phyloP scores from a whole-genome alignment of 35 echinoderm and acorn worm species.

The Strongylocentrotus purpuratus region DNA sequence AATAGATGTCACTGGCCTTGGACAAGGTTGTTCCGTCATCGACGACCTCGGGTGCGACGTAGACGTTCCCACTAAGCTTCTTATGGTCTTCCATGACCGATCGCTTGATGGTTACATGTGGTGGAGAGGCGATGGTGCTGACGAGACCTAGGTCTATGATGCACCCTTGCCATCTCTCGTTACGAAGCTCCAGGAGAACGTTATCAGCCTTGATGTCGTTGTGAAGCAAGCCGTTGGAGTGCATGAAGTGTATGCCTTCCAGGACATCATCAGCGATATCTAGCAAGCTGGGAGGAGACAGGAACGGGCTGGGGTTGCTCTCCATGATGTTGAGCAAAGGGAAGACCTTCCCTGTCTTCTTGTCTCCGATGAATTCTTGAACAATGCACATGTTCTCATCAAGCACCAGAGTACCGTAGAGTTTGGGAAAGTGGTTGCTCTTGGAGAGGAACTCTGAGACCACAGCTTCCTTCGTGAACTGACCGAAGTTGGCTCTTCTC shows the following conservation, averaged over 20 bases:
- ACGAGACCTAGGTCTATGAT: conserved; percentile 42
- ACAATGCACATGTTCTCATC: conserved; percentile 7
- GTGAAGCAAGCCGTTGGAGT: conserved; percentile 33
- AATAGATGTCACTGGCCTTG: neutral
- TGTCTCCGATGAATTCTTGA: conserved; percentile 23
- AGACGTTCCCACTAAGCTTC: neutral
- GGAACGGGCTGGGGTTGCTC: neutral
- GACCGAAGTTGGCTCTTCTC: neutral
- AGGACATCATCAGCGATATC: conserved; percentile 8
- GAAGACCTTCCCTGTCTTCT: conserved; percentile 12
- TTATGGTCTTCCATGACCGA: neutral
- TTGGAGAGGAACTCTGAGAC: neutral
- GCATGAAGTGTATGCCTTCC: neutral
- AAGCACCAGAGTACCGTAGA: neutral
- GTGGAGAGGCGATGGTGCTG: neutral
- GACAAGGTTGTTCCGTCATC: neutral
- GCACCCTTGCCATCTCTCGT: neutral
- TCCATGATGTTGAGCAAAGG: neutral
- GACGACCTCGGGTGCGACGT: conserved; percentile 14
- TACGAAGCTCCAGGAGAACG: neutral
- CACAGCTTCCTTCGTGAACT: neutral
- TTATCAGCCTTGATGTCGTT: conserved; percentile 40
- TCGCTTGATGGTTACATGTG: neutral
- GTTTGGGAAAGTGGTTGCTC: neutral
- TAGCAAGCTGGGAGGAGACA: neutral